These are phyloP conservation scores for Plagiodera versicolora DNA, from an alignment of 2,888 invertebrate species.

Conservation along the genomic window DNA sequence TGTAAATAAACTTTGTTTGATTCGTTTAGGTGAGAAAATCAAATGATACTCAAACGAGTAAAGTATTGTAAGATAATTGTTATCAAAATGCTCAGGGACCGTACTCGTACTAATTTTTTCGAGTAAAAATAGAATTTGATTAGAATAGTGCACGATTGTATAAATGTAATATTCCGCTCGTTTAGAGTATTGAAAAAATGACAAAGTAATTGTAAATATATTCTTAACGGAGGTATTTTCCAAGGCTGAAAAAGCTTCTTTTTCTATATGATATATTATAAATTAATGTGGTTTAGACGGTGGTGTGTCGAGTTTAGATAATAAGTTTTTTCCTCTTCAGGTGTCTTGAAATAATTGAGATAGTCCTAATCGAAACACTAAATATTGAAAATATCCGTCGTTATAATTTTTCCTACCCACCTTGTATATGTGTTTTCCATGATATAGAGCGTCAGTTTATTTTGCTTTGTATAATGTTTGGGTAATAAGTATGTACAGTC, in stretches of 20 bases:
- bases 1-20: slow-evolving; percentile 4
- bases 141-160: slow-evolving; percentile 31
- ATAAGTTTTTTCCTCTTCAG: not conserved
- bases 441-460: slow-evolving; percentile 28
- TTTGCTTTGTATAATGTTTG: slow-evolving; percentile 34
- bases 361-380: not conserved
- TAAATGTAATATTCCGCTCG: slow-evolving; percentile 39
- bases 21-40: slow-evolving; percentile 5
- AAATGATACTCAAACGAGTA: slow-evolving; percentile 36
- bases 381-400: not conserved
- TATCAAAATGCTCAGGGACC: slow-evolving; percentile 46
- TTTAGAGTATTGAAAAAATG: slow-evolving; percentile 25
- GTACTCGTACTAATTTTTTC: slow-evolving; percentile 28
- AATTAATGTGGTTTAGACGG: slow-evolving; percentile 21
- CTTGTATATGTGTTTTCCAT: slow-evolving; percentile 43
- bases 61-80: slow-evolving; percentile 41
- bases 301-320: not conserved
- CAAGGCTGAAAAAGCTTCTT: slow-evolving; percentile 38
- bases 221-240: slow-evolving; percentile 39
- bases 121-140: slow-evolving; percentile 30
- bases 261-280: slow-evolving; percentile 39
- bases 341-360: too few species aligned
- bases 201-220: slow-evolving; percentile 29
- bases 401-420: not conserved
- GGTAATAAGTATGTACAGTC: slow-evolving; percentile 44